Percentiles rank a stretch among this genome's conserved stretches.
These are phyloP conservation scores for Alcedo quadribrachys DNA, from an alignment of 2,797 vertebrate genomes.

Conservation along the genomic window DNA sequence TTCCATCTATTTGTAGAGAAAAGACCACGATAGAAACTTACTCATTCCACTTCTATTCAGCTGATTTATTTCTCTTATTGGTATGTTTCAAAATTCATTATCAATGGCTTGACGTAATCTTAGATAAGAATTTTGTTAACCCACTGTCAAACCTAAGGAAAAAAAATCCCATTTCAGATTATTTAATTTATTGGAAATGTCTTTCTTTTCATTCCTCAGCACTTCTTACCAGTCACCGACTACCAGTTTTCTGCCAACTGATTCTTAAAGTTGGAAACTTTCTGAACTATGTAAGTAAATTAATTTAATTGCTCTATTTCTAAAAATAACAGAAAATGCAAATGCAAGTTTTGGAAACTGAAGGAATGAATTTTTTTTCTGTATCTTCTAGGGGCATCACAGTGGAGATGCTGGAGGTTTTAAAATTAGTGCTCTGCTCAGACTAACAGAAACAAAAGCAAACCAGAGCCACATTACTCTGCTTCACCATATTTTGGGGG, in stretches of 20 bases:
- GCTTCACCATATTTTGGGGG: slow-evolving; percentile 95
- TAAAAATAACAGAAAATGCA: background rate
- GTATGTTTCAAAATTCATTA: background rate
- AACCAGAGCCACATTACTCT: slow-evolving; percentile 91
- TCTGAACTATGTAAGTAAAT: slow-evolving; percentile 91
- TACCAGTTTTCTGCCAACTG: slow-evolving; percentile 90
- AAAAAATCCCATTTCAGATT: background rate
- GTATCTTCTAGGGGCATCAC: slow-evolving; percentile 88
- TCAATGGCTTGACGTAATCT: background rate
- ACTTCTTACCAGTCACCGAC: slow-evolving; percentile 82
- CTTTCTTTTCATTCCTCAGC: slow-evolving; percentile 72
- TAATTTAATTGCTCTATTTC: background rate
- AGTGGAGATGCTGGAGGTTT: slow-evolving; percentile 92
- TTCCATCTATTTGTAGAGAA: background rate
- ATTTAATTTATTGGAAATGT: background rate
- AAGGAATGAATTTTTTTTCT: slow-evolving; percentile 6
- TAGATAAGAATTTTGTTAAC: slow-evolving; percentile 3
- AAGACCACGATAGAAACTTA: background rate
- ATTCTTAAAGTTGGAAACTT: slow-evolving; percentile 96
- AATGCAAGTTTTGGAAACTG: background rate
- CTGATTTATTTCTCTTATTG: slow-evolving; percentile 13
- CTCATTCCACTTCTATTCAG: background rate
- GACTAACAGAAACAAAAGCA: slow-evolving; percentile 92
- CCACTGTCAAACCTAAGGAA: background rate
- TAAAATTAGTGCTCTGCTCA: slow-evolving; percentile 91